Conservation (phyloP, 2,888 invertebrate genomes). For the Pristionchus arcanus region DNA sequence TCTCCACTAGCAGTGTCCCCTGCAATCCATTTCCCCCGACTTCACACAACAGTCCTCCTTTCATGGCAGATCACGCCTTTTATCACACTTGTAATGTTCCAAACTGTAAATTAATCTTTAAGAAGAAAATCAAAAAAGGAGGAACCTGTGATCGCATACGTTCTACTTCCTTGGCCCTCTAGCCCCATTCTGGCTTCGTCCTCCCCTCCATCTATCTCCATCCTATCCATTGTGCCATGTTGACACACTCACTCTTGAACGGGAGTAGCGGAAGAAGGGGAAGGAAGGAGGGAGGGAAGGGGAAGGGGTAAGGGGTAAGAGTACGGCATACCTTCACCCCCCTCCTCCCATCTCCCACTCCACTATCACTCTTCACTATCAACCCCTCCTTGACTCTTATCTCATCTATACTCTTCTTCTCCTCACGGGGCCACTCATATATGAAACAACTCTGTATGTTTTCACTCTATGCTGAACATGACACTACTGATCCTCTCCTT, state of each 20-base stretch:
- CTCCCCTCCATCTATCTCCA: conserved; percentile 7
- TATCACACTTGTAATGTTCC: too few species aligned
- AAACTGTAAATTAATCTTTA: too few species aligned
- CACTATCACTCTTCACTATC: conserved; percentile 38
- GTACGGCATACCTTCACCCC: conserved; percentile 39
- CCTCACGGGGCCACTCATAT: not conserved
- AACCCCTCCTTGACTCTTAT: not conserved
- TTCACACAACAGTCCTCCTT: not conserved
- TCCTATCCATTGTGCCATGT: conserved; percentile 32
- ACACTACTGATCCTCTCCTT: not conserved
- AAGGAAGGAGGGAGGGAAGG: not conserved
- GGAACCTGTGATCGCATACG: not conserved
- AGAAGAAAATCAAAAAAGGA: too few species aligned
- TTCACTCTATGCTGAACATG: not conserved
- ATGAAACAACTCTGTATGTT: not conserved
- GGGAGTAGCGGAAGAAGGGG: not conserved
- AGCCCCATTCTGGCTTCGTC: not conserved
- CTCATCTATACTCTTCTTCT: conserved; percentile 24
- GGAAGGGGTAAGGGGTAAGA: not conserved
- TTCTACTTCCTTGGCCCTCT: not conserved
- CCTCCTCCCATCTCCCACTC: conserved; percentile 8
- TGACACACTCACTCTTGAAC: conserved; percentile 49
- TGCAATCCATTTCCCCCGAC: not conserved
- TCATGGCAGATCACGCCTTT: not conserved
- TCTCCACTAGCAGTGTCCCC: not conserved